A percentile compares a stretch with the other conserved stretches of the same genome.
These are phyloP conservation scores for Brachypteracias leptosomus DNA, from an alignment of 2,113 vertebrate species.

Conservation along the genomic window DNA sequence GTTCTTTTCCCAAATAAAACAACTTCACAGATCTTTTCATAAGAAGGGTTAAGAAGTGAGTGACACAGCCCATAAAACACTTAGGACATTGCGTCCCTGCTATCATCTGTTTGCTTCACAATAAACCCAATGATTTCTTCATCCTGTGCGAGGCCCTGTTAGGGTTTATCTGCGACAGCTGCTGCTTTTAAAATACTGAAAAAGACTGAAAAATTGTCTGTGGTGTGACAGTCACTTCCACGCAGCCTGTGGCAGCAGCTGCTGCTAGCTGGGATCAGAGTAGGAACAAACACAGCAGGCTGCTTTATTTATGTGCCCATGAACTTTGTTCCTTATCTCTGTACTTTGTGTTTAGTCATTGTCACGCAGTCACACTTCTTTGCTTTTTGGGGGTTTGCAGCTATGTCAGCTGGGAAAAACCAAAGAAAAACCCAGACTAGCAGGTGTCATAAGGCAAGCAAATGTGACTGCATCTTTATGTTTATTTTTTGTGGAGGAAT, in stretches of 20 bases:
- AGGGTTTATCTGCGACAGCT: background rate
- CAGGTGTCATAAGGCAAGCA: background rate
- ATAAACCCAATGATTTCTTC: background rate
- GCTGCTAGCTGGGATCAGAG: background rate
- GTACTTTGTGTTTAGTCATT: background rate
- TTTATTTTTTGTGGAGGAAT: background rate
- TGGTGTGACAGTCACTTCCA: background rate
- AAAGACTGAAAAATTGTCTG: background rate
- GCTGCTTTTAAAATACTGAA: background rate
- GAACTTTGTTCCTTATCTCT: conserved; percentile 21
- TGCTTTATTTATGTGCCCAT: background rate
- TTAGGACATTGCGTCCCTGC: background rate
- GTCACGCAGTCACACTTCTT: background rate
- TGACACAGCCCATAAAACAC: background rate
- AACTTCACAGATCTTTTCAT: background rate
- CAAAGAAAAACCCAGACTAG: background rate
- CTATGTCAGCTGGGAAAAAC: background rate
- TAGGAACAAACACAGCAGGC: background rate
- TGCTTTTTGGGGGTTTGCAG: background rate
- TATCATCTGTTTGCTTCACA: background rate
- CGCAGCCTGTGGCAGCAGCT: background rate
- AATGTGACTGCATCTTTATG: background rate
- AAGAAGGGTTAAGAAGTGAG: background rate
- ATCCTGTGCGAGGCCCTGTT: background rate
- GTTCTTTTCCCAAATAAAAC: background rate